These are phyloP conservation scores for Fissipunctia ypsillon DNA, from an alignment of 2,888 invertebrate species.

Conservation along the genomic window DNA sequence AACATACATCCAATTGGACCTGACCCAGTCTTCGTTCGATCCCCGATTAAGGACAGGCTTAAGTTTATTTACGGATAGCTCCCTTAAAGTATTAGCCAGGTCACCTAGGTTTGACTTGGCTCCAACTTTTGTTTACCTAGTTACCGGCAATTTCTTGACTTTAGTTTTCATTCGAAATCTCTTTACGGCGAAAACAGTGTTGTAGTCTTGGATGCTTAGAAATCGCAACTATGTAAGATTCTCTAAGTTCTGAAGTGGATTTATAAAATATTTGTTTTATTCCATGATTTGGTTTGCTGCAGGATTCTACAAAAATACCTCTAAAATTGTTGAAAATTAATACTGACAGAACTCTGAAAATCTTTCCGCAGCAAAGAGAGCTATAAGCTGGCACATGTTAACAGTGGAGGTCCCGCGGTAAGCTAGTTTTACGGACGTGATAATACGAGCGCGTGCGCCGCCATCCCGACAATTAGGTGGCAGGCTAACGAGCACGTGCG, in stretches of 20 bases:
- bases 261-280: constrained; percentile 12
- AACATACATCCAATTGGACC: constrained; percentile 57
- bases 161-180: constrained; percentile 26
- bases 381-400: constrained; percentile 43
- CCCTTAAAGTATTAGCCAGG: constrained; percentile 63
- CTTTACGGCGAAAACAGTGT: constrained; percentile 25
- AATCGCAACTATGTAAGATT: constrained; percentile 16
- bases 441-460: constrained; percentile 62
- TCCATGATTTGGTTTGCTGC: background rate
- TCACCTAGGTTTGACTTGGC: constrained; percentile 55
- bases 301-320: background rate
- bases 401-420: constrained; percentile 27
- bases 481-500: constrained; percentile 51
- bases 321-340: constrained; percentile 4
- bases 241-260: constrained; percentile 5
- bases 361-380: constrained; percentile 21
- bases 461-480: constrained; percentile 64
- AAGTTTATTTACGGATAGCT: constrained; percentile 70
- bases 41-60: constrained; percentile 72
- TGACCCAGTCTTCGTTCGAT: constrained; percentile 55
- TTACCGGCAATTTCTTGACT: constrained; percentile 46
- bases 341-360: constrained; percentile 33
- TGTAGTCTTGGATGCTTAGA: constrained; percentile 1
- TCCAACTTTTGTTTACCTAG: constrained; percentile 50
- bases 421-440: constrained; percentile 69